These are phyloP conservation scores for Torymus texanus DNA, from an alignment of 2,888 invertebrate species.

Conservation along the genomic window DNA sequence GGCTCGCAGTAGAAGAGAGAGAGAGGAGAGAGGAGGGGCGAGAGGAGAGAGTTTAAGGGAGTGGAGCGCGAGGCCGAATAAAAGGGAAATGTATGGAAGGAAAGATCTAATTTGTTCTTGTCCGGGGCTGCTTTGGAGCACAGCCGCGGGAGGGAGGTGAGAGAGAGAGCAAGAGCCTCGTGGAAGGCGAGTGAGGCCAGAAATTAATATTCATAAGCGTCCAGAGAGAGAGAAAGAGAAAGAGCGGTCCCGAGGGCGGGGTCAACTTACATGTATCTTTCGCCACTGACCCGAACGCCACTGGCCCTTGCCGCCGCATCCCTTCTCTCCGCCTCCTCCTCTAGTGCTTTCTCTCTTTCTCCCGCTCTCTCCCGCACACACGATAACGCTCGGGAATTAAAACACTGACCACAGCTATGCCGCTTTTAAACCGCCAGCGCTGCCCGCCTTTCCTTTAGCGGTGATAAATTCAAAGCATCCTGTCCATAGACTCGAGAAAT, in stretches of 20 bases:
- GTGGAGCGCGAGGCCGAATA: constrained; percentile 66
- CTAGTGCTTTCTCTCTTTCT: constrained; percentile 31
- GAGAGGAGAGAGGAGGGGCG: constrained; percentile 43
- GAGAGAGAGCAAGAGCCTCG: constrained; percentile 48
- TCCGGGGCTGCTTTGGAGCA: constrained; percentile 68
- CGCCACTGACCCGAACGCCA: constrained; percentile 72
- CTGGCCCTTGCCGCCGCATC: constrained; percentile 48
- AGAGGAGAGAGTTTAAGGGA: constrained; percentile 47
- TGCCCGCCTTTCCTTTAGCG: neutral
- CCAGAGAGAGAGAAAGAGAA: constrained; percentile 64
- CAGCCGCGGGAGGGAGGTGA: constrained; percentile 32
- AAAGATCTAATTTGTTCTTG: constrained; percentile 76
- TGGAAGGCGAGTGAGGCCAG: constrained; percentile 59
- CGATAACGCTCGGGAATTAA: constrained; percentile 73
- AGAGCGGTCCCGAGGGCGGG: constrained; percentile 73
- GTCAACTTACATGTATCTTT: constrained; percentile 76
- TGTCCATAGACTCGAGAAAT: constrained; percentile 12
- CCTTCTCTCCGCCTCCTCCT: constrained; percentile 21
- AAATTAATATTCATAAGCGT: constrained; percentile 76
- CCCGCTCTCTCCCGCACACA: constrained; percentile 49
- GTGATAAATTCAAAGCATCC: constrained; percentile 49
- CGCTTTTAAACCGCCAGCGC: constrained; percentile 38
- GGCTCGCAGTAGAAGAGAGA: constrained; percentile 26
- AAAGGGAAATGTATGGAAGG: constrained; percentile 75
- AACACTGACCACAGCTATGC: constrained; percentile 70